These are phyloP conservation scores for Crax fasciolata DNA, from an alignment of 2,797 vertebrate genomes.

Conservation along the genomic window DNA sequence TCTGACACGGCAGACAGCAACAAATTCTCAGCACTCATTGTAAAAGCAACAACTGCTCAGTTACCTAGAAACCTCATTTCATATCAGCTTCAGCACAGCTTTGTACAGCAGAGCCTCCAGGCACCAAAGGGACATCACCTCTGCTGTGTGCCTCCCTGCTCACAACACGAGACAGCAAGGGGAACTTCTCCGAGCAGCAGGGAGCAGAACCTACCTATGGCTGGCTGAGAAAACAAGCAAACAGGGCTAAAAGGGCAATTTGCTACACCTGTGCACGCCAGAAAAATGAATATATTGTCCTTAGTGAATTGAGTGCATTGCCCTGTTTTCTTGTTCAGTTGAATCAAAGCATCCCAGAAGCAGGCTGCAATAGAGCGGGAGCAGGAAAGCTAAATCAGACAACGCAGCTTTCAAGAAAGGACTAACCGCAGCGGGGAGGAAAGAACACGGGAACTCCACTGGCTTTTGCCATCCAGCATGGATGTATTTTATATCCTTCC, in stretches of 20 bases:
- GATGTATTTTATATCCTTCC: background rate
- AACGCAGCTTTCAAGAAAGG: background rate
- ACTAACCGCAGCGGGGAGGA: background rate
- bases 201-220: constrained; percentile 8
- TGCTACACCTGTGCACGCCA: constrained; percentile 25
- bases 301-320: constrained; percentile 16
- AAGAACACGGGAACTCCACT: background rate
- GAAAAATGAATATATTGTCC: background rate
- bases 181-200: background rate
- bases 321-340: constrained; percentile 23
- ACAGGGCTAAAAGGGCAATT: constrained; percentile 39
- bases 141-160: background rate
- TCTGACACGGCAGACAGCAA: background rate
- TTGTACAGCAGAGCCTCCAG: background rate
- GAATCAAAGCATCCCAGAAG: constrained; percentile 27
- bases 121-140: background rate
- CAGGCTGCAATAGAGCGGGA: background rate
- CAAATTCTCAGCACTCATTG: constrained; percentile 10
- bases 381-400: constrained; percentile 21
- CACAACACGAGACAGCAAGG: background rate
- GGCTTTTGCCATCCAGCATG: background rate
- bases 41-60: constrained; percentile 30
- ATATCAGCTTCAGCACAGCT: background rate
- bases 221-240: constrained; percentile 6
- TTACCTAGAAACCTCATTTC: constrained; percentile 30